phyloP scores from a whole-genome alignment of 2,888 invertebrate species.

The Drosophila picticornis region DNA sequence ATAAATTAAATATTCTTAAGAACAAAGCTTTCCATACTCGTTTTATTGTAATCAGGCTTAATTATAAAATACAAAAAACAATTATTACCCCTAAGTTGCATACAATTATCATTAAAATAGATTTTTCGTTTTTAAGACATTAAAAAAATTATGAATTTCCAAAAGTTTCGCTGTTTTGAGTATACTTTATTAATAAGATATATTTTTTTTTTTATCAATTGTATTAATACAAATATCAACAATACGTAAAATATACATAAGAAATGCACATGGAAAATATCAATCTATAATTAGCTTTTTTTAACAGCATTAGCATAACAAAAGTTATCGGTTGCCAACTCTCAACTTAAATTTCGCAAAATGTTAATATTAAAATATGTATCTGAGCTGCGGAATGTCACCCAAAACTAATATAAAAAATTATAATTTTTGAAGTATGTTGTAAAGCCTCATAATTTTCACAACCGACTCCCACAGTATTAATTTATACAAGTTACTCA shows the following conservation, averaged over 20 bases:
- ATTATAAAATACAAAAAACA: not conserved
- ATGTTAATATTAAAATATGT: not conserved
- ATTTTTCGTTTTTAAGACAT: not conserved
- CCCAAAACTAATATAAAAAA: not conserved
- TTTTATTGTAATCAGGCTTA: not conserved
- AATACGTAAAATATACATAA: too few species aligned
- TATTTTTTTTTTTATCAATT: not conserved
- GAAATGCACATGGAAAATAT: not conserved
- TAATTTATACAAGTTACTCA: not conserved
- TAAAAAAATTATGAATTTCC: not conserved
- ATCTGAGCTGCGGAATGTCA: conserved; percentile 1
- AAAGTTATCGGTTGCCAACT: not conserved
- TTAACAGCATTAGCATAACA: not conserved
- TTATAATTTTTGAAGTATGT: not conserved
- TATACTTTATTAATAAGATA: too few species aligned
- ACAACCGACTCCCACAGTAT: not conserved
- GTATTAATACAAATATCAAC: not conserved
- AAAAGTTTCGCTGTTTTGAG: not conserved
- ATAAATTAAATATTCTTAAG: not conserved
- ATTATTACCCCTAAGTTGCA: not conserved
- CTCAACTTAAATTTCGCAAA: not conserved
- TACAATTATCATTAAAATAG: not conserved
- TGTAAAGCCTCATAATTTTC: not conserved
- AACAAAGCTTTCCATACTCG: not conserved
- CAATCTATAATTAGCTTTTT: not conserved